A percentile compares a stretch with the other conserved stretches of the same genome.
These are phyloP conservation scores for Formica aserva DNA, from an alignment of 2,888 invertebrate genomes.

Conservation along the genomic window DNA sequence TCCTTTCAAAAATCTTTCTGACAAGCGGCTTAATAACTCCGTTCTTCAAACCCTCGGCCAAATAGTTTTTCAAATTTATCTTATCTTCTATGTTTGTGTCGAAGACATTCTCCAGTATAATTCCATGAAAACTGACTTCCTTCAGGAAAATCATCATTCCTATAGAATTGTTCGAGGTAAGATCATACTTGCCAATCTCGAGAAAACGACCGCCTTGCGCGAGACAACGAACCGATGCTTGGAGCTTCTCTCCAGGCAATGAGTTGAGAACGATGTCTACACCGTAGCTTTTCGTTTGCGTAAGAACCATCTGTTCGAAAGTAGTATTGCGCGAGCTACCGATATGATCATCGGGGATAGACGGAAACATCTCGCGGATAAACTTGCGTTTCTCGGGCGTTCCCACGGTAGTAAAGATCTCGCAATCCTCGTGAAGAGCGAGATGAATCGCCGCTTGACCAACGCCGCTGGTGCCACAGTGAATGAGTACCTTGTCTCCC, in stretches of 20 bases:
- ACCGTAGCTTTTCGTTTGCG: constrained; percentile 93
- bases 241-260: constrained; percentile 96
- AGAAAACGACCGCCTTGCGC: constrained; percentile 90
- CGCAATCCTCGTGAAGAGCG: constrained; percentile 87
- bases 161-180: constrained; percentile 89
- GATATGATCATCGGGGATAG: constrained; percentile 89
- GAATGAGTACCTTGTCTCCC: constrained; percentile 86
- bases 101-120: constrained; percentile 91
- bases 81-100: not conserved
- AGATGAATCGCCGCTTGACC: constrained; percentile 90
- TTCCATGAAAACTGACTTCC: constrained; percentile 92
- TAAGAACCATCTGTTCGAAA: constrained; percentile 94
- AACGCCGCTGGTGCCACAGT: constrained; percentile 88
- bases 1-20: constrained; percentile 88
- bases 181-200: constrained; percentile 95
- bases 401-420: constrained; percentile 89
- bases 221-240: constrained; percentile 89
- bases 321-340: constrained; percentile 94
- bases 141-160: constrained; percentile 90
- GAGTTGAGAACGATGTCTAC: constrained; percentile 97
- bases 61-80: constrained; percentile 77
- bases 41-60: constrained; percentile 89
- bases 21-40: constrained; percentile 91
- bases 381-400: constrained; percentile 87
- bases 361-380: constrained; percentile 87